Percentiles rank a stretch among this genome's conserved stretches.
phyloP scores from a whole-genome alignment of 2,888 invertebrate species.

The Chrysolina haemoptera region DNA sequence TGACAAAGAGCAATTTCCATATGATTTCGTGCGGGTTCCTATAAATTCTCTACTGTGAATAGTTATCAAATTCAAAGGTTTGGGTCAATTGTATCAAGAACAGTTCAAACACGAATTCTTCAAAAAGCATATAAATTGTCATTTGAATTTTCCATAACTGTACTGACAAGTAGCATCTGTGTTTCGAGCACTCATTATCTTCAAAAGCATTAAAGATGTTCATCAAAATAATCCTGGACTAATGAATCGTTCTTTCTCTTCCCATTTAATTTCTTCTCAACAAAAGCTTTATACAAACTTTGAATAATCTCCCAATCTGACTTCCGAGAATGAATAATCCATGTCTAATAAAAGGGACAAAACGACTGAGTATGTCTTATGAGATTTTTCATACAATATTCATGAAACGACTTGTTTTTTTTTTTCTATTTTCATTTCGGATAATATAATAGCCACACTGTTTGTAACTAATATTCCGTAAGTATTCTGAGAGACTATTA shows the following conservation, averaged over 20 bases:
- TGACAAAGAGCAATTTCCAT: too few species aligned
- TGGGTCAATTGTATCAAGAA: too few species aligned
- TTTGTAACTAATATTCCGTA: constrained; percentile 41
- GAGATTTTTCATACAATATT: constrained; percentile 33
- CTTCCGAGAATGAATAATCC: constrained; percentile 39
- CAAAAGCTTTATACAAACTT: constrained; percentile 23
- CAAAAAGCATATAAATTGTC: too few species aligned
- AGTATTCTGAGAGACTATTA: constrained; percentile 42
- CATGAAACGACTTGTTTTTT: constrained; percentile 36
- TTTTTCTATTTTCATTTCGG: constrained; percentile 36
- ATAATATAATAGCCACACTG: constrained; percentile 41
- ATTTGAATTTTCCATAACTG: background rate
- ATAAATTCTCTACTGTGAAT: too few species aligned
- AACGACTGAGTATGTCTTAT: constrained; percentile 20
- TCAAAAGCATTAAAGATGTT: constrained; percentile 11
- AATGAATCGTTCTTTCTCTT: constrained; percentile 10
- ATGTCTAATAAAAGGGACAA: constrained; percentile 40
- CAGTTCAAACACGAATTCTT: too few species aligned
- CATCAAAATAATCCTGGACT: constrained; percentile 8
- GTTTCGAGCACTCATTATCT: background rate
- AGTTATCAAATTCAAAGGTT: too few species aligned
- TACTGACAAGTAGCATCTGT: background rate
- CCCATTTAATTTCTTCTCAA: constrained; percentile 8
- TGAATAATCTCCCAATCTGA: constrained; percentile 36
- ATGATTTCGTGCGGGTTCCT: too few species aligned